phyloP scores from a whole-genome alignment of 2,113 vertebrate species.

The Chaetura pelagica region DNA sequence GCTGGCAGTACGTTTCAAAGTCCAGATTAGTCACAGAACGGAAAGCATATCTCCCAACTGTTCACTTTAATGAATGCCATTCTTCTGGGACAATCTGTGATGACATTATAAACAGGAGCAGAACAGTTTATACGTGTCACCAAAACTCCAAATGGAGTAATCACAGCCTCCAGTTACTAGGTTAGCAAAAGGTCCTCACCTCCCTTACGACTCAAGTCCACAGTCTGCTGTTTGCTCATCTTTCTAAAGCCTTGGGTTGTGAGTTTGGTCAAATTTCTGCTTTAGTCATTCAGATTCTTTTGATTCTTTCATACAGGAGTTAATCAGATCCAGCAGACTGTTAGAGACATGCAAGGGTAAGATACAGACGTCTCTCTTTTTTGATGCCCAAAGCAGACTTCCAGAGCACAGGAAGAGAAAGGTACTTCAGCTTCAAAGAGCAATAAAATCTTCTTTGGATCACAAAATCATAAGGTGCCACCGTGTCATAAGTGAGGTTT shows the following conservation, averaged over 20 bases:
- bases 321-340: background rate
- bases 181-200: background rate
- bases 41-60: background rate
- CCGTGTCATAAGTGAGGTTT: background rate
- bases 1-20: conserved; percentile 6
- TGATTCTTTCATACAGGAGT: background rate
- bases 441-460: background rate
- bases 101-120: conserved; percentile 4
- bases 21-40: conserved; percentile 15
- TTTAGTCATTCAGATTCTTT: background rate
- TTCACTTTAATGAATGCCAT: background rate
- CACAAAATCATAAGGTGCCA: background rate
- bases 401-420: background rate
- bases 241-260: background rate
- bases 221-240: background rate
- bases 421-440: background rate
- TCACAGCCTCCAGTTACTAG: background rate
- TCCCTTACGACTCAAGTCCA: background rate
- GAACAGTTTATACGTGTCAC: background rate
- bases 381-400: background rate
- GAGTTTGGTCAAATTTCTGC: background rate
- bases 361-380: background rate
- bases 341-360: background rate
- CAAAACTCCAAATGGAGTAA: background rate
- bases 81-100: background rate